These are phyloP conservation scores for Monodelphis domestica DNA, from an alignment of 2,797 vertebrate species.

Conservation along the genomic window DNA sequence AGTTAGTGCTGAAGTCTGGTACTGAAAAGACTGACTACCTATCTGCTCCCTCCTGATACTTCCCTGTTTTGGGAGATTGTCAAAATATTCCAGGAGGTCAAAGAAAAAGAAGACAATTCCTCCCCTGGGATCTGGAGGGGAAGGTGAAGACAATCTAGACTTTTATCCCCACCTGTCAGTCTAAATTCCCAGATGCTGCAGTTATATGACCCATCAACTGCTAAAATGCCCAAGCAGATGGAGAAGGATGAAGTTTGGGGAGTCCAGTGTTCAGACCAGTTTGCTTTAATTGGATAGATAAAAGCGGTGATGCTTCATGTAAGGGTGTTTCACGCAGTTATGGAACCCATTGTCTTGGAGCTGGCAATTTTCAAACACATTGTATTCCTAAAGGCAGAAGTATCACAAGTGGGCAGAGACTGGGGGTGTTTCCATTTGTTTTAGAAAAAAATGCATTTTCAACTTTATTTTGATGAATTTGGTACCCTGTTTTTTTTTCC, in stretches of 20 bases:
- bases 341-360: background rate
- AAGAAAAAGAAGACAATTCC: background rate
- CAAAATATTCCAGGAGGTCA: background rate
- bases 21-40: accelerated
- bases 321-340: background rate
- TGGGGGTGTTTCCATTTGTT: conserved; percentile 7
- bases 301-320: background rate
- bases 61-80: background rate
- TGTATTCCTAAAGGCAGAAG: background rate
- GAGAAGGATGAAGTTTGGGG: background rate
- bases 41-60: background rate
- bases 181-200: background rate
- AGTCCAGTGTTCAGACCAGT: background rate
- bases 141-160: background rate
- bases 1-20: background rate
- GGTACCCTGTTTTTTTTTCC: background rate
- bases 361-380: background rate
- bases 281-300: too few relatives aligned
- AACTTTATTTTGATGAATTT: conserved; percentile 11
- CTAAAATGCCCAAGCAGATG: background rate
- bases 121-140: background rate
- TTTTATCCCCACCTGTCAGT: background rate
- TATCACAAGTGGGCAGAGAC: background rate
- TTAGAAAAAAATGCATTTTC: conserved; percentile 24
- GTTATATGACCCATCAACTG: background rate